Evolutionary conservation across 1,140 invertebrate genomes (phyloP), one percentile per base, ranked within the genome.

Genomic region (Bombus confusus): DNA sequence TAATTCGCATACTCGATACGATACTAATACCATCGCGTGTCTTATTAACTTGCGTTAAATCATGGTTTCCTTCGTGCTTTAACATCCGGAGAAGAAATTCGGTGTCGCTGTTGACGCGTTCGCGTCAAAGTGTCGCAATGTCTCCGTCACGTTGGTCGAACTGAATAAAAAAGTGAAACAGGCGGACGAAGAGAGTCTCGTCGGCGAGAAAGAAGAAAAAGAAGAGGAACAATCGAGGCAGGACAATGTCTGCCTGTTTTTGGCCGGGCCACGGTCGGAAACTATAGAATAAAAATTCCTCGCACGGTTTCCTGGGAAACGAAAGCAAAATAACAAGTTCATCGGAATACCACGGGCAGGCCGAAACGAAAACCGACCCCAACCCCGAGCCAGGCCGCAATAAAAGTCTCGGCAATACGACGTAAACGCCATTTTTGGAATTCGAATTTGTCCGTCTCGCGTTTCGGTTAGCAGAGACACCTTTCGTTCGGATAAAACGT

Each of bases 281-380:
- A 83, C 76, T 71, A 90, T 52, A 18, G 18, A 52, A 52, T 90
- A 89, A 90, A 90, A 90, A 90, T 90, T 90, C 88, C 89, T 62
- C 71, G 39, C 86, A 87, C 86, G 89, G 68, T 89, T 90, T 90
- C 88, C 77, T 83, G 86, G 71, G 22, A n/a, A 79, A 75, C 82
- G 73, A 81, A 77, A 87, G 85, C 57, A 79, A 66, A 89, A 89
- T 82, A 87, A 85, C 87, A 82, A 68, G 80, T 90, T 89, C 85
- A 85, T 89, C 88, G 87, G 62, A 85, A 90, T 90, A 87, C 88
- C 85, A 89, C 69, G 71, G 69, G 57, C 52, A 31, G 34, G 5
- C 31, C 15, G 57, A 73, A 66, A 25, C 64, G 57, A 10, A 39
- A 62, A 31, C 68, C 62, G 69, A 47, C 47, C 62, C 39, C 77